Evolutionary conservation across 2,888 invertebrate genomes (phyloP), one percentile per base, ranked within the genome.

Genomic region (Epiblema foenella): DNA sequence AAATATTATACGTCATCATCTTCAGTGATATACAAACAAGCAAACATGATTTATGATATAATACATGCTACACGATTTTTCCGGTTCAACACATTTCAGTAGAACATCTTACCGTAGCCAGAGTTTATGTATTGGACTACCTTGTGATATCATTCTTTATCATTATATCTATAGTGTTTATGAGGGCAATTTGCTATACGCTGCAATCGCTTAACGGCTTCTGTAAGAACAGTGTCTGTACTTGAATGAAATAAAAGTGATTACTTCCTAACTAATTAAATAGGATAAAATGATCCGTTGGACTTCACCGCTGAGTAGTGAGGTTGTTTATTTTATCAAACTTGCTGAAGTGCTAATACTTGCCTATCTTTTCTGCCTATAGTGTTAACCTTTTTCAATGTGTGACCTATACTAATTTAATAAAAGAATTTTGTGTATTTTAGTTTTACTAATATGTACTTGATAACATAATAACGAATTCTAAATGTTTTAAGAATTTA

Each of bases 151-250:
- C 89, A 81, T 77, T 77, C 81, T 81, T 91, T 92, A 92, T 92
- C 93, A 87, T 78, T 88, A 81, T 89, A 89, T 89, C 89, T 87
- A 88, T 86, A 88, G 78, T 85, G 82, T 87, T 90, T 86, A 90
- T 84, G 89, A 86, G 83, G 82, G 78, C 80, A 78, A 81, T 83
- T 81, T 82, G 81, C 79, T 81, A 83, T 84, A 83, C 79, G 83
- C 85, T 80, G 84, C 78, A 82, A 87, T 87, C 87, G 87, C 83
- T 84, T 83, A 78, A 81, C 81, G 78, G 81, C 77, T 83, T 78
- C 78, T 77, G 75, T 79, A 78, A 77, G 74, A 68, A 62, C 75
- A 73, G 75, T 67, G 73, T 62, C 59, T 59, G 65, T 70, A 52
- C 24, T 54, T 70, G 46, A 12, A n/a, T n/a, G n/a, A n/a, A 60